Percentiles rank a stretch among this genome's conserved stretches.
These are phyloP conservation scores for Edolisoma coerulescens DNA, from an alignment of 2,113 vertebrate species.

Conservation along the genomic window DNA sequence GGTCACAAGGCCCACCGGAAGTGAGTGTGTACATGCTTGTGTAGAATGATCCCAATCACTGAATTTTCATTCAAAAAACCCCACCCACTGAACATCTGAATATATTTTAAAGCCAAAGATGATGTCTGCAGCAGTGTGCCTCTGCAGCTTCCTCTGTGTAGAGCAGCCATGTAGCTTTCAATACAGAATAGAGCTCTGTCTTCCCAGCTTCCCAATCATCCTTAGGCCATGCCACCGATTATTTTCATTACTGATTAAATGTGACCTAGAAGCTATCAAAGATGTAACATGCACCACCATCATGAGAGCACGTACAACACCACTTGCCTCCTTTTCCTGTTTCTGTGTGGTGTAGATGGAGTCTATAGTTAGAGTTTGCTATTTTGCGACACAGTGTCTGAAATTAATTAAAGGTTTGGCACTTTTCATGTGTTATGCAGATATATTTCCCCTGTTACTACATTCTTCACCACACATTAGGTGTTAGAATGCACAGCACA, in stretches of 20 bases:
- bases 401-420: constrained; percentile 53
- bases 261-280: background rate
- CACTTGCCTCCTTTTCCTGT: background rate
- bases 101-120: background rate
- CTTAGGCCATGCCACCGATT: background rate
- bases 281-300: background rate
- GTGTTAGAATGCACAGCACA: constrained; percentile 34
- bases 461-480: constrained; percentile 45
- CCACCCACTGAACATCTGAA: background rate
- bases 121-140: background rate
- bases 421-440: constrained; percentile 16
- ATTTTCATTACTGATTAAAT: background rate
- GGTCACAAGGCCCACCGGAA: background rate
- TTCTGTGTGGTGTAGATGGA: background rate
- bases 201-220: background rate
- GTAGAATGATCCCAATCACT: background rate
- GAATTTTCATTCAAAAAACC: background rate
- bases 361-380: background rate
- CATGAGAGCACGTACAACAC: background rate
- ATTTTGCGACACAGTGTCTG: background rate
- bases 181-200: background rate
- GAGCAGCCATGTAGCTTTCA: background rate
- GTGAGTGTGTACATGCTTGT: fast-evolving
- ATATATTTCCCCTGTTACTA: constrained; percentile 62
- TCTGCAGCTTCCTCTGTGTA: background rate